Evolutionary conservation across 64 coral and sea anemone species (phyloP), one percentile per base, ranked within the genome.

Genomic region (Porites lutea): DNA sequence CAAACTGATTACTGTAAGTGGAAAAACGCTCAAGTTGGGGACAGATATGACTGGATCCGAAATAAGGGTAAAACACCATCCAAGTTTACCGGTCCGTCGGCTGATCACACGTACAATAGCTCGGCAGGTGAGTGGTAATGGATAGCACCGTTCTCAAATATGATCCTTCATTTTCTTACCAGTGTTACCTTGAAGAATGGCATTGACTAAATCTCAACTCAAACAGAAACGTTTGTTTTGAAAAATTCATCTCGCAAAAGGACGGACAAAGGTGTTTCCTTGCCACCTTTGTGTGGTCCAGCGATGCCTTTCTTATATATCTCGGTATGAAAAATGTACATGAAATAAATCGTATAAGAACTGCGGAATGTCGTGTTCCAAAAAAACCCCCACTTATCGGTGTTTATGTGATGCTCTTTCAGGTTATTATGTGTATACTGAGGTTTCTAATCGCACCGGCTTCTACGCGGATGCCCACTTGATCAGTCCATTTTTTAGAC

Each of bases 381-480:
- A 13, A 90, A 65, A 2, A 65, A 67, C 16, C 3, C n/a, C 47
- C 55, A 20, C 45, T 14, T 6, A 52, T 6, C 22, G n/a, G 5
- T 48, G 18, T 1, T 55, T 61, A 4, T 74, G 5, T 16, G 5
- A 10, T 74, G 67, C 13, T 53, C 48, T 61, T 82, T 19, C 71
- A 98, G 96, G 96, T 47, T 92, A 94, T 81, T 99, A 99, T 48
- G 87, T 78, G 53, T 99, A 96, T 61, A 91, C 97, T 14, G 94
- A 96, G 20, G 86, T 96, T 13, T 94, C 91, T 55, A 99, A 94
- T 55, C 89, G 86, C 19, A 63, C 91, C 22, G 81, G 91, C 7
- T 89, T 93, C 77, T 92, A 57, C 68, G 97, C 94, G 3, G 91
- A 72, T 11, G 94, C 97, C 49, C 79, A 93, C 79, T 90, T 90